Conservation (phyloP, 92 coral and sea anemone genomes). For the Isaurus tuberculatus region DNA sequence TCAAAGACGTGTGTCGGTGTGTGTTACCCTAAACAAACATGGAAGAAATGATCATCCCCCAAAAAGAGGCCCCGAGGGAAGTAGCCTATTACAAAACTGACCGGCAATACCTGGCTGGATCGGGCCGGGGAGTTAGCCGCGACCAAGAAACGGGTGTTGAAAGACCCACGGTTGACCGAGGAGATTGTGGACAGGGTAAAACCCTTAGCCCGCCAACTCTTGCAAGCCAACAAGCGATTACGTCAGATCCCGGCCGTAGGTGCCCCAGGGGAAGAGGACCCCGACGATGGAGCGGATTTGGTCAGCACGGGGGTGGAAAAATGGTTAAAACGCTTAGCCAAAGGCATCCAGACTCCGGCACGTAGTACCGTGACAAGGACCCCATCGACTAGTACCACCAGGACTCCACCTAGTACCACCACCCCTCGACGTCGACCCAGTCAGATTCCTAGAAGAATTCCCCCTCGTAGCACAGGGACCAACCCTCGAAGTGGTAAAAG, state of each 20-base stretch:
- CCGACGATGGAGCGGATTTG: no score
- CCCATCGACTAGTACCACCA: no score
- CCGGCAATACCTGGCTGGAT: constrained; percentile 1
- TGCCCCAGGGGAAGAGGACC: background rate
- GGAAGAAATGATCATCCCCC: constrained; percentile 16
- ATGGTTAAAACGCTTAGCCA: no score
- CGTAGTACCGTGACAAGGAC: no score
- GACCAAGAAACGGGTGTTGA: background rate
- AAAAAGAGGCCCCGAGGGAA: background rate
- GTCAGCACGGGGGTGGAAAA: no score
- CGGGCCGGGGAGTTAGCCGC: constrained; percentile 11
- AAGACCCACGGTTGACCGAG: background rate
- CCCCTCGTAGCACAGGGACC: no score
- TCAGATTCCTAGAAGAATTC: no score
- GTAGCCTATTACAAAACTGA: background rate
- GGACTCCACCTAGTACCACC: no score
- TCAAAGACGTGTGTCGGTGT: background rate
- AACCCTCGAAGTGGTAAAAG: no score
- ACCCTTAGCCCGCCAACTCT: background rate
- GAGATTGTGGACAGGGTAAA: background rate
- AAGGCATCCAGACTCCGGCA: no score
- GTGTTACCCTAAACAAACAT: background rate
- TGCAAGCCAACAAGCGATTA: background rate
- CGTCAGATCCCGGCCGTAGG: no score
- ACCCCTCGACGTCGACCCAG: no score